Conservation (phyloP, 2,888 invertebrate genomes). For the Tubiluchus corallicola region DNA sequence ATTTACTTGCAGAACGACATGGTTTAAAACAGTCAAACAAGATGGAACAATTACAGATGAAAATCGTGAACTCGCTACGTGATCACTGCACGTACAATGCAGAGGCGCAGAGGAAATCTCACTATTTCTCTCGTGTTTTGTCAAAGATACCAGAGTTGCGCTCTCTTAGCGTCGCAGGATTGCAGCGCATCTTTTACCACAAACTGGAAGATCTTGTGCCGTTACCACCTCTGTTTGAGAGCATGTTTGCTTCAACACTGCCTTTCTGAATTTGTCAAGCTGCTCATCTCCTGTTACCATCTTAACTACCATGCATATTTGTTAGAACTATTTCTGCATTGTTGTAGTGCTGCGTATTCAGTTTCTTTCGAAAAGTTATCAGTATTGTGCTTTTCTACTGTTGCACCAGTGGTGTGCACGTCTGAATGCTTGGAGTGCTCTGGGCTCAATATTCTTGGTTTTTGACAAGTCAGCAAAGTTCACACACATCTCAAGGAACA, state of each 20-base stretch:
- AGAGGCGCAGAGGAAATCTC: slow-evolving; percentile 68
- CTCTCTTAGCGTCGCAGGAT: slow-evolving; percentile 75
- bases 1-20: slow-evolving; percentile 53
- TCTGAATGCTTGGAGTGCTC: too few relatives aligned
- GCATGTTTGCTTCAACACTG: slow-evolving; percentile 82
- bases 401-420: too few relatives aligned
- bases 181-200: slow-evolving; percentile 81
- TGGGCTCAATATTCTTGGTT: too few relatives aligned
- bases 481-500: too few relatives aligned
- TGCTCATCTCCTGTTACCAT: too few relatives aligned
- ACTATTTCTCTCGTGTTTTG: slow-evolving; percentile 78
- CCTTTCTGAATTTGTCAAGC: slow-evolving; percentile 58
- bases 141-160: slow-evolving; percentile 81
- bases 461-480: too few relatives aligned
- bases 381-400: too few relatives aligned
- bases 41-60: slow-evolving; percentile 87
- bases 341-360: too few relatives aligned
- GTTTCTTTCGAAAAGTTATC: too few relatives aligned
- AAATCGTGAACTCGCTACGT: slow-evolving; percentile 78
- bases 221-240: slow-evolving; percentile 78
- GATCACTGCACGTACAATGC: slow-evolving; percentile 88
- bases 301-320: too few relatives aligned
- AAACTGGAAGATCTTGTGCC: slow-evolving; percentile 79
- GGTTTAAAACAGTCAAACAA: slow-evolving; percentile 75
- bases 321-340: too few relatives aligned